Base-by-base conservation (phyloP, 2,888 invertebrate genomes). In the Eurytoma californica region DNA sequence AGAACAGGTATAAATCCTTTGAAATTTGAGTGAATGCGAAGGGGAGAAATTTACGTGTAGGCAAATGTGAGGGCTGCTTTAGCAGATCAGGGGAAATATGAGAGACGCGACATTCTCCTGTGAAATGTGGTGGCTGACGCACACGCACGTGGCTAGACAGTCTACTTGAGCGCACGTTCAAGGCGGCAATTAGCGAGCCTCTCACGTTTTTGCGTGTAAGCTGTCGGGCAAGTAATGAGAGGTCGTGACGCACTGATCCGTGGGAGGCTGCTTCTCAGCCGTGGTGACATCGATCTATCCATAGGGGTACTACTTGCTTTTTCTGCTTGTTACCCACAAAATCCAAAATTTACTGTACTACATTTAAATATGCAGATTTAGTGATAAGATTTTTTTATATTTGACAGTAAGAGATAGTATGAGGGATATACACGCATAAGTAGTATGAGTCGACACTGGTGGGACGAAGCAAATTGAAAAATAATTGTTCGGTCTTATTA, bases 211-310 rank as follows among this genome's bases (percentile, higher is more conserved):
- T 88, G 84, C 85, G 86, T 86, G 84, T 79, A 82, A 79, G 83
- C 83, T 84, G 84, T 83, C 84, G 84, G 82, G 86, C n/a, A 85
- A 87, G 84, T 88, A 88, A 88, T 88, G 86, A 88, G 87, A 88
- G 87, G 84, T 84, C 83, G 84, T 84, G 82, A 83, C 70, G 68
- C 65, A 63, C 81, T 65, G 80, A 82, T 83, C 82, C 82, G 69
- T 18, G 9, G 18, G 57, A 18, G 24, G 18, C 18, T 28, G 16
- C 58, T 5, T 13, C 14, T 9, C 49, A n/a, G n/a, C n/a, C n/a
- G n/a, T n/a, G 30, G 61, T 72, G 72, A 72, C 72, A 72, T 53
- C 30, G 28, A 2, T 9, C 39, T 47, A 13, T 20, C 13, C 47
- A n/a, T 55, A 16, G 49, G 49, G 49, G 14, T 49, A 49, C 24